These are phyloP conservation scores for Panthera uncia DNA, from an alignment of 2,113 vertebrate genomes.

Conservation along the genomic window DNA sequence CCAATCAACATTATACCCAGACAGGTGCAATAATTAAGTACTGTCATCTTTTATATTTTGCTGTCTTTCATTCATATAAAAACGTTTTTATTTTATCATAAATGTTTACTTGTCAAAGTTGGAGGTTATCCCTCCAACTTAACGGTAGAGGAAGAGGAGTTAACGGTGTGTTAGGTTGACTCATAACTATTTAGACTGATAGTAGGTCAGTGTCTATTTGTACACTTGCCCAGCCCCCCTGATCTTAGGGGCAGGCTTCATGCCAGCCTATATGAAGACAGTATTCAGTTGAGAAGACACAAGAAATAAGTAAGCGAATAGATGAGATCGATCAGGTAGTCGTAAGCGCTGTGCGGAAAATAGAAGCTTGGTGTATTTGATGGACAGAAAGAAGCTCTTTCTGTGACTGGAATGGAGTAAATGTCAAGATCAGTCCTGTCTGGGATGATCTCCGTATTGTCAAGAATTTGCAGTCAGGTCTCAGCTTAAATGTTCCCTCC, in stretches of 20 bases:
- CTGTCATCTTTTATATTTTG: neutral
- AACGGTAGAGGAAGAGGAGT: neutral
- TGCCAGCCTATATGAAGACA: neutral
- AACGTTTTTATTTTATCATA: constrained; percentile 15
- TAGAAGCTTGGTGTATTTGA: neutral
- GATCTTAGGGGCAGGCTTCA: neutral
- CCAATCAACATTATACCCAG: neutral
- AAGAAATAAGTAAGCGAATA: neutral
- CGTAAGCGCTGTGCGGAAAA: neutral
- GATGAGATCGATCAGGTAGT: neutral
- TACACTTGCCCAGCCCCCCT: neutral
- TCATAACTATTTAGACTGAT: neutral
- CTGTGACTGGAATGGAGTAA: neutral
- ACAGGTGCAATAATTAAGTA: neutral
- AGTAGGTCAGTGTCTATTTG: neutral
- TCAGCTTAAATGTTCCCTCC: neutral
- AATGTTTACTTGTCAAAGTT: neutral
- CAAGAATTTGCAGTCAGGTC: neutral
- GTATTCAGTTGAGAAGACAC: neutral
- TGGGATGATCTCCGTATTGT: neutral
- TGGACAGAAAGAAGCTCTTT: neutral
- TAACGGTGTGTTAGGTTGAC: neutral
- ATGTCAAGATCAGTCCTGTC: neutral
- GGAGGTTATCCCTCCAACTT: neutral
- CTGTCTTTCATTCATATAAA: neutral